Conservation (phyloP, 2,113 vertebrate species). For the Lota lota region DNA sequence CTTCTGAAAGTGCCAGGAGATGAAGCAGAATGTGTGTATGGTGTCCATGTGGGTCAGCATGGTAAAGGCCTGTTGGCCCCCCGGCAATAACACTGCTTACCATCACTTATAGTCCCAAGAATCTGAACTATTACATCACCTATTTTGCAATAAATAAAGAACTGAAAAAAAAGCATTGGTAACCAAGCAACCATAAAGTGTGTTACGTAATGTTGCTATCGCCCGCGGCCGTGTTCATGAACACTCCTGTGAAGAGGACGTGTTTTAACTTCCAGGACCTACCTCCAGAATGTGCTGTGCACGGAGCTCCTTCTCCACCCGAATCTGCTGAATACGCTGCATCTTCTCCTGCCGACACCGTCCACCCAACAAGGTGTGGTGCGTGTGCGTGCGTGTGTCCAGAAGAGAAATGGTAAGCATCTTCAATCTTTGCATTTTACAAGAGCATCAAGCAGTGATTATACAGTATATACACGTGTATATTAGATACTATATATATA, state of each 20-base stretch:
- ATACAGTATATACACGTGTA: too few species aligned
- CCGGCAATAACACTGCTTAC: too few species aligned
- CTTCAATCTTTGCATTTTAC: conserved; percentile 29
- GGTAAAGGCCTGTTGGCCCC: too few species aligned
- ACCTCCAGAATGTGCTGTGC: conserved; percentile 98
- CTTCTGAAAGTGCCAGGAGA: too few species aligned
- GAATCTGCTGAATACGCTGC: conserved; percentile 93
- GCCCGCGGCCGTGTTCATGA: conserved; percentile 39
- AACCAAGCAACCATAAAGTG: conserved; percentile 45
- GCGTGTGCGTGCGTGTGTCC: neutral
- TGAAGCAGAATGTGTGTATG: too few species aligned
- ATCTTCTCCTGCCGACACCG: conserved; percentile 93
- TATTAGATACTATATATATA: too few species aligned
- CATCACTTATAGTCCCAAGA: too few species aligned
- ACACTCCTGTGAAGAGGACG: conserved; percentile 47
- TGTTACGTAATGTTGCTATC: conserved; percentile 50
- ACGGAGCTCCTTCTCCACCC: conserved; percentile 94
- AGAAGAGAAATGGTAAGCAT: conserved; percentile 14
- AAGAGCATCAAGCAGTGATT: conserved; percentile 12
- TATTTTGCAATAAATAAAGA: conserved; percentile 22
- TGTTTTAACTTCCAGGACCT: conserved; percentile 61
- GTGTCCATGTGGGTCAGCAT: too few species aligned
- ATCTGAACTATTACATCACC: too few species aligned
- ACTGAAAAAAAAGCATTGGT: conserved; percentile 56
- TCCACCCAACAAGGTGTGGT: too few species aligned